A percentile compares a stretch with the other conserved stretches of the same genome.
Evolutionary conservation across 2,113 vertebrate genomes (phyloP).

Genomic region (Brachypteracias leptosomus): DNA sequence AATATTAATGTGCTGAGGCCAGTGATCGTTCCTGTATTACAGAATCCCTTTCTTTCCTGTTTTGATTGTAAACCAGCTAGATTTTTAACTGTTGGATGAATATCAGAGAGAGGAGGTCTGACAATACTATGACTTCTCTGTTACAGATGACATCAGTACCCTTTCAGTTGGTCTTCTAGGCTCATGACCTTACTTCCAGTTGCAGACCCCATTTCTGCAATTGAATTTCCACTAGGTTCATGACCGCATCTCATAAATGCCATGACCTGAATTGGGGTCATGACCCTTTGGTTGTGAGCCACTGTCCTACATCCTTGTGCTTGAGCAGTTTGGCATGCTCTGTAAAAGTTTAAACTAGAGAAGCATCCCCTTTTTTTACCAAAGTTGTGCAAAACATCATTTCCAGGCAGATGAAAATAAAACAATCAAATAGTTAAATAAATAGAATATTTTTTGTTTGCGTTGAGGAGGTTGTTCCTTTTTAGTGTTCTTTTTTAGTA

Average conservation of each 20-base stretch:
- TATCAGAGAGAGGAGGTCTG: background rate
- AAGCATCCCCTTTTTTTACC: background rate
- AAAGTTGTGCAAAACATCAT: background rate
- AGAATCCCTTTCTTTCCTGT: background rate
- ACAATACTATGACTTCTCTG: background rate
- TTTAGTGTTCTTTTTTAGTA: constrained; percentile 19
- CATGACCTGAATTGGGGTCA: background rate
- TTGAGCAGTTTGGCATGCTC: background rate
- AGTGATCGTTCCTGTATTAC: background rate
- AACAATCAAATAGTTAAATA: background rate
- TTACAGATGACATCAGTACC: background rate
- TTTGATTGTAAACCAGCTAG: background rate
- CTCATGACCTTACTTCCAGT: background rate
- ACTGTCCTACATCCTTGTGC: background rate
- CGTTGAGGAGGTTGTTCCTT: background rate
- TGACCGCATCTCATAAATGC: background rate
- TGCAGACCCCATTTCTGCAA: background rate
- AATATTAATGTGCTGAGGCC: background rate
- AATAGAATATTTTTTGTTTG: background rate
- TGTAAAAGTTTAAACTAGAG: background rate
- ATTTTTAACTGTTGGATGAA: background rate
- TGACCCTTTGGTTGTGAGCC: background rate
- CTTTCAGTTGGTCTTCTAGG: background rate
- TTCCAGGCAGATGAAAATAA: background rate
- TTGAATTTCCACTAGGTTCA: background rate